Percentiles rank a stretch among this genome's conserved stretches.
Conservation (phyloP, 2,797 vertebrate genomes). For the Cyprinella venusta region DNA sequence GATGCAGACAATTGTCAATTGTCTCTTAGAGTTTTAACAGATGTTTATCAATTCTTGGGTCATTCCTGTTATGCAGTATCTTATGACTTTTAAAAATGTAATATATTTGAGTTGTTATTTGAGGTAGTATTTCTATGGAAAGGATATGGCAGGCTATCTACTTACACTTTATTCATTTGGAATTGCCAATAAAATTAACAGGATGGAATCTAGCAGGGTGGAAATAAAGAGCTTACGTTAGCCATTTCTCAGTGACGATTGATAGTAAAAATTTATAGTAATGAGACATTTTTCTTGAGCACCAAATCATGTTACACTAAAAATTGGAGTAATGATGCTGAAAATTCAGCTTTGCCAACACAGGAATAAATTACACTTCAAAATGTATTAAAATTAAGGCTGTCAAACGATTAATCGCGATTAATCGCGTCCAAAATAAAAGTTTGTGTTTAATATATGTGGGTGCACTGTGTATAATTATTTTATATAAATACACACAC, state of each 20-base stretch:
- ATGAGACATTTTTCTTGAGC: neutral
- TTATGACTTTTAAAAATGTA: neutral
- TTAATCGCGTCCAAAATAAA: no score
- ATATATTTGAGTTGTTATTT: neutral
- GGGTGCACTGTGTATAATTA: no score
- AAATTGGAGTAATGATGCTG: neutral
- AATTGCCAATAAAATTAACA: slow-evolving; percentile 1
- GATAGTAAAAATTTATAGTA: neutral
- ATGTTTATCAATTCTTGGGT: slow-evolving; percentile 33
- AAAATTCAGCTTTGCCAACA: slow-evolving; percentile 7
- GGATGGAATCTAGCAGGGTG: neutral
- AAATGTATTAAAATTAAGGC: neutral
- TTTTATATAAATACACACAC: no score
- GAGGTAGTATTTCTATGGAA: neutral
- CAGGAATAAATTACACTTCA: neutral
- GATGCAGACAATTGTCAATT: neutral
- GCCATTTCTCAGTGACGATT: slow-evolving; percentile 1
- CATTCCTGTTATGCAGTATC: neutral
- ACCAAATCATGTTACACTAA: neutral
- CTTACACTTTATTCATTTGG: neutral
- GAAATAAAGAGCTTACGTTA: neutral
- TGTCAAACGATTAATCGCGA: no score
- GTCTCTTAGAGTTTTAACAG: slow-evolving; percentile 7
- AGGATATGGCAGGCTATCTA: neutral
- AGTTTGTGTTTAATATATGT: no score